Evolutionary conservation across 2,113 vertebrate species (phyloP), one percentile per base, ranked within the genome.

Genomic region (Holacanthus passer): DNA sequence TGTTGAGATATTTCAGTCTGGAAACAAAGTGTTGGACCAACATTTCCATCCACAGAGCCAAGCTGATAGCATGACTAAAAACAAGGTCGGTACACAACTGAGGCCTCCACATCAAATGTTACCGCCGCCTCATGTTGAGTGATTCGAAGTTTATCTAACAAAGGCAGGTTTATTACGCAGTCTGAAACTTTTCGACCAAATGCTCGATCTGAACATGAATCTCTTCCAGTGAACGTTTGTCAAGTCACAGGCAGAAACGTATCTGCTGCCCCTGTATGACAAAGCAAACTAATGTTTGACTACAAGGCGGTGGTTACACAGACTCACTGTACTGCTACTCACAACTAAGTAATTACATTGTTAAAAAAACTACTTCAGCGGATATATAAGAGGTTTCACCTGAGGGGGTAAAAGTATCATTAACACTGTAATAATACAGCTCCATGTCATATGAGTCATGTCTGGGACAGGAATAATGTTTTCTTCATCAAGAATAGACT

Each of bases 321-420:
- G 31, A 3, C 48, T 17, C 0, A 1, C 24, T 65, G 20, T 6
- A 10, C 41, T 29, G 14, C 50, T 24, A 43, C 27, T 63, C 20
- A 70, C 48, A 50, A 31, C 69, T 48, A 65, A 35, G 29, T 32
- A 14, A 59, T 68, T 22, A n/a, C 17, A 66, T 39, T 45, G 63
- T 13, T 70, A 19, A 20, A 47, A n/a, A n/a, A n/a, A n/a, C n/a
- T 17, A 27, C 39, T 77, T 81, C 29, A 74, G 52, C 66, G 68
- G 67, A 56, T 45, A 37, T 24, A 39, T 71, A 83, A 70, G 73
- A 72, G 17, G 37, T 81, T 56, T 59, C 70, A 43, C 81, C 67
- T 24, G 75, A 71, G 77, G 83, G 29, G 75, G 68, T 67, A 82
- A 85, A 69, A 52, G 55, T 52, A 87, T 84, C 77, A 64, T 79